These are phyloP conservation scores for Mormyrus hasselquistii DNA, from an alignment of 2,797 vertebrate species.

Conservation along the genomic window DNA sequence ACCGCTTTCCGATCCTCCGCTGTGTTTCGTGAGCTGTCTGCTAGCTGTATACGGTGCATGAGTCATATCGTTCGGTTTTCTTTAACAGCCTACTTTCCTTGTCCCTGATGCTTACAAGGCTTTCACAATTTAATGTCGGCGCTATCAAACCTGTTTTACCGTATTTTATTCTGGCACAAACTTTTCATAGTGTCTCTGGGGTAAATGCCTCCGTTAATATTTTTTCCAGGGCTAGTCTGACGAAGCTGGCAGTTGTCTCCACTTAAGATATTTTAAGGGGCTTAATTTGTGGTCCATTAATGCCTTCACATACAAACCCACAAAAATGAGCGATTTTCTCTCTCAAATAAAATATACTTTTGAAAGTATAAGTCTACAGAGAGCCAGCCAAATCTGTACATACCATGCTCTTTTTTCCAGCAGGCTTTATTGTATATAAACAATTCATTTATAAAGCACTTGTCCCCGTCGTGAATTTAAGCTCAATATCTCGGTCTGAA, in stretches of 20 bases:
- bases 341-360: neutral
- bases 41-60: slow-evolving; percentile 30
- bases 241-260: neutral
- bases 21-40: slow-evolving; percentile 16
- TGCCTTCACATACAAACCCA: neutral
- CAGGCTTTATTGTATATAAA: neutral
- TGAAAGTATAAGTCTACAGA: slow-evolving; percentile 1
- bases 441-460: slow-evolving; percentile 3
- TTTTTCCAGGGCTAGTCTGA: neutral
- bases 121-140: slow-evolving; percentile 39
- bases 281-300: neutral
- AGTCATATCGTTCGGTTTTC: slow-evolving; percentile 43
- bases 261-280: neutral
- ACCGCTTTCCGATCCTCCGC: slow-evolving; percentile 4
- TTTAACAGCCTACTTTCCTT: slow-evolving; percentile 24
- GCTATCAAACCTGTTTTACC: slow-evolving; percentile 29
- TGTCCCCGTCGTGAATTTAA: neutral
- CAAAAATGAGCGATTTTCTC: neutral
- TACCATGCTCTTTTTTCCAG: neutral
- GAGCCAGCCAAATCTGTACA: neutral
- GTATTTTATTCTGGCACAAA: slow-evolving; percentile 6
- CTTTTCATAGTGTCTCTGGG: neutral
- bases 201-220: neutral
- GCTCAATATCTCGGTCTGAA: neutral
- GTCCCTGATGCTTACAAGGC: slow-evolving; percentile 30